Percentiles rank a stretch among this genome's conserved stretches.
Evolutionary conservation across 2,888 invertebrate species (phyloP).

Genomic region (Liodrosophila aerea): DNA sequence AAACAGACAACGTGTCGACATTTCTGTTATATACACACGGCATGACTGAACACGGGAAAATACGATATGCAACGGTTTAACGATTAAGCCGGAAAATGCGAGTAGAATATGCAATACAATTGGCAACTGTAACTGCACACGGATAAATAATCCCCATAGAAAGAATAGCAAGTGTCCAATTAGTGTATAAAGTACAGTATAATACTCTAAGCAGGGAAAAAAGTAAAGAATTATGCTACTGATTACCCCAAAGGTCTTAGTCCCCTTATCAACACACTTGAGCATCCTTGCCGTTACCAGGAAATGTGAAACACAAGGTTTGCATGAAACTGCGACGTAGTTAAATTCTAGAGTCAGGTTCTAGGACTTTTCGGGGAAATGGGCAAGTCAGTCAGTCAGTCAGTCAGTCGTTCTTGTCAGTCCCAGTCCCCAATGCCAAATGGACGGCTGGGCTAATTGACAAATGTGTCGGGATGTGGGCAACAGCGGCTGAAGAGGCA

Average conservation of each 20-base stretch:
- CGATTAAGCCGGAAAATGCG: too few relatives aligned
- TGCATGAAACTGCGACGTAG: slow-evolving; percentile 44
- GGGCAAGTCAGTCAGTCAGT: not conserved
- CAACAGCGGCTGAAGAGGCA: not conserved
- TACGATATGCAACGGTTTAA: too few relatives aligned
- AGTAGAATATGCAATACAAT: too few relatives aligned
- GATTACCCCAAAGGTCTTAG: not conserved
- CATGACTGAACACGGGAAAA: too few relatives aligned
- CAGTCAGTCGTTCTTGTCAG: too few relatives aligned
- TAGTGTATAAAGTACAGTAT: not conserved
- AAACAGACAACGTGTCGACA: too few relatives aligned
- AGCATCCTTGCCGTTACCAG: slow-evolving; percentile 6
- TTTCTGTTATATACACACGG: too few relatives aligned
- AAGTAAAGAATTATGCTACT: slow-evolving; percentile 7
- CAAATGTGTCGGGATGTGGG: slow-evolving; percentile 51
- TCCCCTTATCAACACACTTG: not conserved
- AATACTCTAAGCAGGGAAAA: not conserved
- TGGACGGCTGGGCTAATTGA: slow-evolving; percentile 65
- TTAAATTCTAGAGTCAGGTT: slow-evolving; percentile 1
- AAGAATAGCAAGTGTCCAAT: slow-evolving; percentile 10
- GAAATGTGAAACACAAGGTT: slow-evolving; percentile 11
- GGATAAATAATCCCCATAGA: too few relatives aligned
- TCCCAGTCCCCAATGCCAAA: slow-evolving; percentile 39
- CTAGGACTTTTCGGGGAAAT: slow-evolving; percentile 17
- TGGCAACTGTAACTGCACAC: too few relatives aligned